Conservation (phyloP, 64 coral and sea anemone species). For the Porites australiensis region DNA sequence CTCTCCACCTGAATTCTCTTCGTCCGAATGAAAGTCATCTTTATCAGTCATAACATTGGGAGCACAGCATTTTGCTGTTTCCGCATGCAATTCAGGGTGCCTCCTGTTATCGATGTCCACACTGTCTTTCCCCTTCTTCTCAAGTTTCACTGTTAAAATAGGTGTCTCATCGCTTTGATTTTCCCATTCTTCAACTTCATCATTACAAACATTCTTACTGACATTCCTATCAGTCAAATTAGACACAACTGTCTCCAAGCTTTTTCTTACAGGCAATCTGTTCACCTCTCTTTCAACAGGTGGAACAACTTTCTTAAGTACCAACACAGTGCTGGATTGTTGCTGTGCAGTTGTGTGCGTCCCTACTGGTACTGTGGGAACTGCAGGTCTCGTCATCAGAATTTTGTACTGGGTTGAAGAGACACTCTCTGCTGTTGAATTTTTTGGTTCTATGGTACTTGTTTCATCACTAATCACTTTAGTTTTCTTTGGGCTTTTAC, state of each 20-base stretch:
- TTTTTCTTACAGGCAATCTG: background rate
- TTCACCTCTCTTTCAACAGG: background rate
- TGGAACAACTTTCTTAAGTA: conserved; percentile 8
- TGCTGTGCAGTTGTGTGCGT: background rate
- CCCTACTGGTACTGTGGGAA: background rate
- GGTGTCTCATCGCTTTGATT: too few species aligned
- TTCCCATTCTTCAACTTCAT: background rate
- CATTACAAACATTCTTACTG: background rate
- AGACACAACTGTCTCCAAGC: background rate
- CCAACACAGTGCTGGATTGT: conserved; percentile 4
- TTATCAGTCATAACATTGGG: background rate
- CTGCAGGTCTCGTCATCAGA: background rate
- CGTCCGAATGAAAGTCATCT: background rate
- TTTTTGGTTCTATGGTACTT: conserved; percentile 12
- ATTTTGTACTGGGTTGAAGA: conserved; percentile 47
- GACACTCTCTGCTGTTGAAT: background rate
- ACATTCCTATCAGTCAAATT: background rate
- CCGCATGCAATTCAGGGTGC: background rate
- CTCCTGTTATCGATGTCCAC: too few species aligned
- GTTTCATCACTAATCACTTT: conserved; percentile 23
- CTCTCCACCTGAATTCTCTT: background rate
- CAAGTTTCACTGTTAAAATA: background rate
- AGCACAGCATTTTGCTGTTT: background rate
- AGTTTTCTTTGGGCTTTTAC: conserved; percentile 44
- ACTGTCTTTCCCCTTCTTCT: background rate